Evolutionary conservation across 2,113 vertebrate genomes (phyloP), one percentile per base, ranked within the genome.

Genomic region (Tachysurus vachellii): DNA sequence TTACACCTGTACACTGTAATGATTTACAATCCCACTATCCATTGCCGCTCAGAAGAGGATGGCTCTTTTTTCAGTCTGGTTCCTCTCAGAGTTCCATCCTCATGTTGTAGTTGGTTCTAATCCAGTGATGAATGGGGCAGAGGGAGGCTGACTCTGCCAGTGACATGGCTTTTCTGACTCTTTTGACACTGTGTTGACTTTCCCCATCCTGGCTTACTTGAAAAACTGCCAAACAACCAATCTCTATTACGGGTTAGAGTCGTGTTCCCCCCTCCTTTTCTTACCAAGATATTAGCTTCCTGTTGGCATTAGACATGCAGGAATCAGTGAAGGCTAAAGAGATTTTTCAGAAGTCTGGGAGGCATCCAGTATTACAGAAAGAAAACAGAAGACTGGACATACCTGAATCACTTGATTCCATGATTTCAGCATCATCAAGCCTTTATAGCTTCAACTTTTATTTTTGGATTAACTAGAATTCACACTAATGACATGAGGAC

Each of bases 201-300:
- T 89, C 85, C 62, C 87, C 91, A 89, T 89, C 85, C 90, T 84
- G 0, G 86, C 89, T 84, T 0, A 87, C 89, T 92, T 95, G 94
- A 94, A 92, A 90, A 87, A 86, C 44, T 87, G 93, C 94, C 95
- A 95, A 92, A 93, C 90, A 92, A 87, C 93, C 93, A 94, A 94
- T 94, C 91, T 93, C 87, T 85, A 86, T 93, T 94, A 94, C 91
- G 89, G 92, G 90, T 93, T 83, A 93, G 44, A 54, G 36, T 77
- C 26, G 0, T 94, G 92, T 93, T 95, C 92, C 92, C 92, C 89
- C 87, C 79, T 86, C 57, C 86, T 86, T 61, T 83, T 66, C 76
- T 80, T 82, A 82, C 36, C 84, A 64, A 80, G 8, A n/a, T 85
- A 85, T 76, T 85, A 80, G 76, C 92, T 92, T 93, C 90, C 91